phyloP scores from a whole-genome alignment of 2,113 vertebrate species.

The Mesocricetus auratus region DNA sequence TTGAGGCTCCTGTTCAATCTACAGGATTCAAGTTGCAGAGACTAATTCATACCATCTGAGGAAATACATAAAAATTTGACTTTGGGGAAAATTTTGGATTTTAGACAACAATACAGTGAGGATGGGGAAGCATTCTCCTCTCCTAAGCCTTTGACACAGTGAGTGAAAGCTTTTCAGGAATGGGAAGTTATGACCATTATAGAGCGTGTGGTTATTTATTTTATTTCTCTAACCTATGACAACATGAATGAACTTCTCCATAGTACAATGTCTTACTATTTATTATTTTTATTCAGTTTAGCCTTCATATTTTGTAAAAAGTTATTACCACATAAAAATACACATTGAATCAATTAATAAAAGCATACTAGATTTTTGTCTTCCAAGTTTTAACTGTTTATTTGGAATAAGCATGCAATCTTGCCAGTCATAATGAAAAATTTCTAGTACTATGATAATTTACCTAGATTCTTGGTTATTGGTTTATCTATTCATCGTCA shows the following conservation, averaged over 20 bases:
- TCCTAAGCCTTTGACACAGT: background rate
- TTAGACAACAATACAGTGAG: background rate
- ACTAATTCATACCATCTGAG: background rate
- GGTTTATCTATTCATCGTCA: background rate
- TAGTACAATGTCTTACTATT: background rate
- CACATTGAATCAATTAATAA: background rate
- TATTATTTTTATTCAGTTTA: background rate
- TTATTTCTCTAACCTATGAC: background rate
- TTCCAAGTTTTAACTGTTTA: conserved; percentile 20
- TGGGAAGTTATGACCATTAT: background rate
- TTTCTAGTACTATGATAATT: background rate
- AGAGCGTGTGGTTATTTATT: background rate
- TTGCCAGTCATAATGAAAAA: conserved; percentile 13
- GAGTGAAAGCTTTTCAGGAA: background rate
- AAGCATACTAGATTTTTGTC: background rate
- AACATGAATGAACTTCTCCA: background rate
- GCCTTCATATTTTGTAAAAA: background rate
- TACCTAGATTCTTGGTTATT: background rate
- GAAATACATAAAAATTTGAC: background rate
- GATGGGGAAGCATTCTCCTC: background rate
- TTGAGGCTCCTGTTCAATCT: background rate
- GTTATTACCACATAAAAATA: background rate
- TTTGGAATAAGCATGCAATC: background rate
- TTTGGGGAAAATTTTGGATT: background rate
- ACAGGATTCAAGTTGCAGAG: background rate